Evolutionary conservation across 2,797 vertebrate species (phyloP), one percentile per base, ranked within the genome.

Genomic region (Eupleurogrammus muticus): DNA sequence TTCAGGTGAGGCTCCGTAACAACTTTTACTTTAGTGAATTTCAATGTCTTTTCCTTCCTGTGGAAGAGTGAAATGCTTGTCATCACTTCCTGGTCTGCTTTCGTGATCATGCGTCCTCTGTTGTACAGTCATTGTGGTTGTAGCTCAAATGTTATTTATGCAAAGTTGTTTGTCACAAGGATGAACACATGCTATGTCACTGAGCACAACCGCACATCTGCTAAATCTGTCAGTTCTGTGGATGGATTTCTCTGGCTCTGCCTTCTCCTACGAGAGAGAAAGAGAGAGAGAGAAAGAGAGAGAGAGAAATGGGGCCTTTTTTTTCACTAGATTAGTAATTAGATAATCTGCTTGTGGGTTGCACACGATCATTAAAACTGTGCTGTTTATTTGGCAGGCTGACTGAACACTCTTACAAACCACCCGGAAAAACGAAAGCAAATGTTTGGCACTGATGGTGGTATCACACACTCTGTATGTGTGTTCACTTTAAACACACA

Each of bases 381-480:
- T 54, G 61, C 78, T 81, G 83, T 90, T 87, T 90, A 74, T 89
- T 90, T 88, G 82, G 88, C 89, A 77, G 78, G 58, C 60, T 74
- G 6, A 52, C 57, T 19, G 47, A 70, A 70, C 28, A 38, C 53
- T 75, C 77, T 57, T 60, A 73, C 74, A 61, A 89, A 84, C 66
- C 80, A 83, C 77, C 67, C 59, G 38, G 79, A 73, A 86, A 91
- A 92, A 83, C 60, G 60, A 90, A 92, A 89, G 75, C 89, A 89
- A 89, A 84, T 85, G 85, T 87, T 82, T 85, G 87, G 87, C 79
- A 9, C 69, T 10, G 61, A 49, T 20, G 38, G 40, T 21, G 32
- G 55, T 69, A 64, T 79, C 73, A 36, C 77, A 80, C 70, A 66
- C 79, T 64, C 70, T 61, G 57, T 50, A 56, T 77, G 44, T 36